These are phyloP conservation scores for Tympanoctomys barrerae DNA, from an alignment of 2,797 vertebrate species.

Conservation along the genomic window DNA sequence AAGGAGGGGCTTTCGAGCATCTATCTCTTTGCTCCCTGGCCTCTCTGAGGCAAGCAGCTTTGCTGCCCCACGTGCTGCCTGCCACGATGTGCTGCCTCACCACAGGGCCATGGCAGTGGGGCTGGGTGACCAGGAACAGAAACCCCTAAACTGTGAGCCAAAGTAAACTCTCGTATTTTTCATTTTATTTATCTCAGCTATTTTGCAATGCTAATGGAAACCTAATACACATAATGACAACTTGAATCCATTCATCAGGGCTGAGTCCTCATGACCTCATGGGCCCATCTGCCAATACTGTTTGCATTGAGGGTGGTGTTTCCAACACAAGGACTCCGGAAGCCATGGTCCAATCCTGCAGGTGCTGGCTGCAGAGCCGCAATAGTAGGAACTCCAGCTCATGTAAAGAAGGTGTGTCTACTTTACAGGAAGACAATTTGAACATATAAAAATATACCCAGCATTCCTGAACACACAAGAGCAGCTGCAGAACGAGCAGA, in stretches of 20 bases:
- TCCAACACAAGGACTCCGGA: background rate
- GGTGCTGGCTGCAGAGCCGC: conserved; percentile 38
- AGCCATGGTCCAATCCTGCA: too few species aligned
- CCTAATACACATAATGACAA: background rate
- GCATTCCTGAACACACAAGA: conserved; percentile 73
- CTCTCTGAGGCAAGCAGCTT: background rate
- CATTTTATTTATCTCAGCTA: background rate
- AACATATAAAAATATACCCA: conserved; percentile 68
- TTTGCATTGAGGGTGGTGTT: background rate
- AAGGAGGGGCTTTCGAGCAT: background rate
- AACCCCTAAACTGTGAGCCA: background rate
- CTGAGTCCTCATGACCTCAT: background rate
- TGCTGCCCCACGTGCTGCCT: background rate
- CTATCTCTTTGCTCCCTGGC: background rate
- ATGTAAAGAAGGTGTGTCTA: conserved; percentile 75
- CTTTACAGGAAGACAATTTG: conserved; percentile 81
- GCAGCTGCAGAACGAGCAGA: conserved; percentile 80
- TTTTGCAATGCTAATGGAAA: background rate
- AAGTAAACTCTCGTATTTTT: background rate
- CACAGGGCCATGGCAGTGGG: background rate
- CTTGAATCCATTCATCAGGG: background rate
- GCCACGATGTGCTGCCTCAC: background rate
- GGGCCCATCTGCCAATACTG: background rate
- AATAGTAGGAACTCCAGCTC: conserved; percentile 78
- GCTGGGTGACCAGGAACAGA: background rate